phyloP scores from a whole-genome alignment of 92 coral and sea anemone genomes.

The Virgularia gustaviana region DNA sequence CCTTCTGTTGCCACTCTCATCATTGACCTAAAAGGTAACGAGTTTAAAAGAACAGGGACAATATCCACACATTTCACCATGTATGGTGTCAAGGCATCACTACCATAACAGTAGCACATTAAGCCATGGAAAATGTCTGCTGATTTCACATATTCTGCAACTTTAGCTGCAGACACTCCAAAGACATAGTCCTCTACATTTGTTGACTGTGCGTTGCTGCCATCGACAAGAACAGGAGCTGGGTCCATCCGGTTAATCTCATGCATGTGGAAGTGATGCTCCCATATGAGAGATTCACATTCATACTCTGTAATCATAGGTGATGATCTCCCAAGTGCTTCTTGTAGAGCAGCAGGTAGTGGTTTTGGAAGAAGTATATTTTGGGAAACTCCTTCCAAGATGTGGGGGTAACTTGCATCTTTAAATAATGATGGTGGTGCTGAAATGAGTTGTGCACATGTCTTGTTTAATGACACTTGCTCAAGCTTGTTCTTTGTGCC shows the following conservation, averaged over 20 bases:
- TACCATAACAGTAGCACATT: constrained; percentile 11
- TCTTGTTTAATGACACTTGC: constrained; percentile 26
- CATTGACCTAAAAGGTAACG: constrained; percentile 52
- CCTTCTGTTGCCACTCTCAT: constrained; percentile 59
- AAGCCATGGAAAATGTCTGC: constrained; percentile 51
- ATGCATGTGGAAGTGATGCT: constrained; percentile 51
- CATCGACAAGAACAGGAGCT: constrained; percentile 26
- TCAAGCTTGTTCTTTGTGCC: constrained; percentile 43
- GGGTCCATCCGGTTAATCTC: constrained; percentile 51
- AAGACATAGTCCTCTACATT: constrained; percentile 29
- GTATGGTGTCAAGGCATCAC: constrained; percentile 28
- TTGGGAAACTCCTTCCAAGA: constrained; percentile 45
- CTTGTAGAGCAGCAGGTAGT: constrained; percentile 23
- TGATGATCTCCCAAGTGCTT: constrained; percentile 39
- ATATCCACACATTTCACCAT: constrained; percentile 43
- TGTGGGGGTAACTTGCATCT: constrained; percentile 28
- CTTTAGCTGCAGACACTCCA: constrained; percentile 27
- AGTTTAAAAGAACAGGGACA: constrained; percentile 41
- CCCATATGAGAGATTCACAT: constrained; percentile 38
- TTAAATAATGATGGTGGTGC: too few species aligned
- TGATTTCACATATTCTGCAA: constrained; percentile 22
- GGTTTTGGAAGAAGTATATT: constrained; percentile 15
- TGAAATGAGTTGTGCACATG: too few species aligned
- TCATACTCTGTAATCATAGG: constrained; percentile 25
- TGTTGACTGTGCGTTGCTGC: constrained; percentile 14